Conservation (phyloP, 2,888 invertebrate species). For the Dolomedes plantarius region DNA sequence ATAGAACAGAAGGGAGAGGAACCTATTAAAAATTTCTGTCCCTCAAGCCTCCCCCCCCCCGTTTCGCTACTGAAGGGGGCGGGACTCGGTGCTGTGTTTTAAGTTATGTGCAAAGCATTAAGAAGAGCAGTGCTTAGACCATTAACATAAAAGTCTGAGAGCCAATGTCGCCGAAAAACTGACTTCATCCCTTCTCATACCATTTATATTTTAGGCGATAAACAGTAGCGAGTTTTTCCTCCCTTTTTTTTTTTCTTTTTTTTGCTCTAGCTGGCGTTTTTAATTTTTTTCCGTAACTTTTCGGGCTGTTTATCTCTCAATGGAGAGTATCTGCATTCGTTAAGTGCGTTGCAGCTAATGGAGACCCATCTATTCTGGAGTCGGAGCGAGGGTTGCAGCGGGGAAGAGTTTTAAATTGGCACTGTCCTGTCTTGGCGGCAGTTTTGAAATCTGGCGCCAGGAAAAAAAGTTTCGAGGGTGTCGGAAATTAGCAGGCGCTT, state of each 20-base stretch:
- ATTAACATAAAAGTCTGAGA: conserved; percentile 69
- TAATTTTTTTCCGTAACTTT: conserved; percentile 25
- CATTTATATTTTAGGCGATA: conserved; percentile 70
- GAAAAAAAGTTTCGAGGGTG: too few species aligned
- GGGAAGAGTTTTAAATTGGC: conserved; percentile 9
- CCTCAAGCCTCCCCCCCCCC: conserved; percentile 30
- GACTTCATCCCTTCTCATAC: conserved; percentile 66
- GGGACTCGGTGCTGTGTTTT: conserved; percentile 56
- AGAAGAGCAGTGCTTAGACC: conserved; percentile 44
- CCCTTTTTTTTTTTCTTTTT: too few species aligned
- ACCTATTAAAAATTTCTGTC: conserved; percentile 64
- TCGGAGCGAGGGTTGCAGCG: conserved; percentile 27
- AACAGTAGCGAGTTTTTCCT: conserved; percentile 56
- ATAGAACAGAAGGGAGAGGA: conserved; percentile 45
- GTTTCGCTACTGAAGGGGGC: conserved; percentile 29
- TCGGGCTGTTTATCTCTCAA: conserved; percentile 34
- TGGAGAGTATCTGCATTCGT: conserved; percentile 68
- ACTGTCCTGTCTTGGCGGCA: background rate
- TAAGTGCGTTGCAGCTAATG: conserved; percentile 67
- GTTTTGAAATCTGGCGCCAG: background rate
- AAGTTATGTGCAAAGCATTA: conserved; percentile 68
- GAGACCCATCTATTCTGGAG: conserved; percentile 63
- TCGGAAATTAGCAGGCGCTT: too few species aligned
- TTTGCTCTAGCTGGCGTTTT: conserved; percentile 20
- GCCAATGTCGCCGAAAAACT: conserved; percentile 69